phyloP scores from a whole-genome alignment of 1,140 invertebrate species.

The Neoseiulus cucumeris region DNA sequence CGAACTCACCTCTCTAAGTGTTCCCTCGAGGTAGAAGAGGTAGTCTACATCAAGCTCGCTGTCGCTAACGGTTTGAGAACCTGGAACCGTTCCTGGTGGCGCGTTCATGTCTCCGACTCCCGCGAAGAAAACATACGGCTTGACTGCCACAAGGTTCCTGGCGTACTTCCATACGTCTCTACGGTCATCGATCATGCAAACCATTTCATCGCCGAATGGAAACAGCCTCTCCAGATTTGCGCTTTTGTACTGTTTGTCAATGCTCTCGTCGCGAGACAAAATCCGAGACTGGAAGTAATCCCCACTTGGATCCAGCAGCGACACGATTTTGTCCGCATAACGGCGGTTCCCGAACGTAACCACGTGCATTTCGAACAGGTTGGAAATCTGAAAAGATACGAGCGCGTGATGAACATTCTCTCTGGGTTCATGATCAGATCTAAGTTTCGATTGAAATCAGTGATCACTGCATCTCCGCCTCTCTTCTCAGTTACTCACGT shows the following conservation, averaged over 20 bases:
- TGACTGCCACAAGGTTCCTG: constrained; percentile 82
- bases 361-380: constrained; percentile 85
- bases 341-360: constrained; percentile 90
- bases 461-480: too few species aligned
- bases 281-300: constrained; percentile 79
- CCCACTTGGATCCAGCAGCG: constrained; percentile 58
- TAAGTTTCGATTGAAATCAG: too few species aligned
- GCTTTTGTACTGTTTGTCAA: constrained; percentile 82
- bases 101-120: constrained; percentile 98
- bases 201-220: constrained; percentile 91
- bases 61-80: constrained; percentile 25
- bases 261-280: constrained; percentile 90
- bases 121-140: constrained; percentile 91
- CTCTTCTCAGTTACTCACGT: too few species aligned
- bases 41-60: constrained; percentile 84
- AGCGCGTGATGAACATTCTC: too few species aligned
- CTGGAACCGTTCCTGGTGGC: constrained; percentile 36
- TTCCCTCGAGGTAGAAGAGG: constrained; percentile 68
- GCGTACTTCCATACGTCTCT: constrained; percentile 97
- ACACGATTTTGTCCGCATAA: constrained; percentile 90
- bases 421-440: too few species aligned
- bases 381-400: constrained; percentile 17
- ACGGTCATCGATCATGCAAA: constrained; percentile 95
- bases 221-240: constrained; percentile 91
- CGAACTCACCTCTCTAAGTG: too few species aligned